Evolutionary conservation across 2,113 vertebrate genomes (phyloP).

Genomic region (Serilophus lunatus): DNA sequence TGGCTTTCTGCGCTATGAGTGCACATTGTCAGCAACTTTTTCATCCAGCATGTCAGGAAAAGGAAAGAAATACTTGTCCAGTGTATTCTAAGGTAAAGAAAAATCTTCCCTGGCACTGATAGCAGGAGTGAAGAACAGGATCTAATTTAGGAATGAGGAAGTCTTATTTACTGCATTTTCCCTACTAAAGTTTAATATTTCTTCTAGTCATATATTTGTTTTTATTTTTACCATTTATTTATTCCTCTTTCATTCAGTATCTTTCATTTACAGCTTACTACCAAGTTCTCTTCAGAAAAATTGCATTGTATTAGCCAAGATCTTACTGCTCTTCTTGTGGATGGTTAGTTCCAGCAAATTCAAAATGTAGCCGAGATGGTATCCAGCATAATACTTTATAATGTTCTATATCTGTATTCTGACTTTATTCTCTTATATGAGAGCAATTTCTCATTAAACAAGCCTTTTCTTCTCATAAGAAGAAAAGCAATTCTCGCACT

Average conservation of each 20-base stretch:
- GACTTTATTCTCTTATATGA: not conserved
- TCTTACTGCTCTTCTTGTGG: not conserved
- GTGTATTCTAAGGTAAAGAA: not conserved
- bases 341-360: not conserved
- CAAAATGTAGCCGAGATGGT: not conserved
- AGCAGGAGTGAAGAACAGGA: not conserved
- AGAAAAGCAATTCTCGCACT: too few species aligned
- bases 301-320: not conserved
- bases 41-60: not conserved
- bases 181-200: not conserved
- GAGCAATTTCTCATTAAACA: not conserved
- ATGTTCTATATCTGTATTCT: not conserved
- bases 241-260: not conserved
- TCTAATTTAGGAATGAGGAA: not conserved
- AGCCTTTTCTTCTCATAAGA: not conserved
- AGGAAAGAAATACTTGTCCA: not conserved
- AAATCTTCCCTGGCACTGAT: not conserved
- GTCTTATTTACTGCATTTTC: not conserved
- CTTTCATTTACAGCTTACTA: not conserved
- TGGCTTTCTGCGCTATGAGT: not conserved
- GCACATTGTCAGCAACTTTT: not conserved
- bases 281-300: not conserved
- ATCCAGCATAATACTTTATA: not conserved
- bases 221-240: not conserved
- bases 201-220: not conserved